Evolutionary conservation across 2,888 invertebrate genomes (phyloP), one percentile per base, ranked within the genome.

Genomic region (Tubulanus polymorphus): DNA sequence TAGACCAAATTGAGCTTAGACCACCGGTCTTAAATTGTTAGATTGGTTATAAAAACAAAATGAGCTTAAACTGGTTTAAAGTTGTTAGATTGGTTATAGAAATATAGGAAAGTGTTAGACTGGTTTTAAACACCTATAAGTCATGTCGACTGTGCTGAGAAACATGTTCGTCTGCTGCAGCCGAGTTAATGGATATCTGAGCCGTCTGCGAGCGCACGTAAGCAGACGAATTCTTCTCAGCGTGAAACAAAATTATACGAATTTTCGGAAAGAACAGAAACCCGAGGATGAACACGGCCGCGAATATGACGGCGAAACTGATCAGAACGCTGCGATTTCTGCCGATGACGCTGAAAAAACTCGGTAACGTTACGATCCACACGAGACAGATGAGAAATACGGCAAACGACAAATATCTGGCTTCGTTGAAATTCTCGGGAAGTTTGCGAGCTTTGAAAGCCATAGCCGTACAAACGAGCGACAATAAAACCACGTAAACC

Each of bases 361-460:
- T 41, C 15, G 51, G 51, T 27, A 51, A 18, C 20, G 37, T 37
- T 10, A 32, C 51, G 28, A 51, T 37, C 51, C 51, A 51, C 2
- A 51, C 51, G 1, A 51, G 26, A 25, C 32, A 25, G 27, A 51
- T 25, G 25, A 51, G 25, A 20, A 51, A 51, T 41, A 51, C 41
- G 18, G 51, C 27, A 41, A 51, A 51, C n/a, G 37, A 37, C 15
- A 37, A 37, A 37, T 32, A 35, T 5, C 37, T 32, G 12, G 51
- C 51, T 20, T 51, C 51, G 28, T 51, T 51, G 51, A 51, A 51
- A 6, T 32, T 37, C 41, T 51, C 51, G 6, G 51, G 51, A 23
- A 51, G 51, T 51, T 51, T 51, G 25, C 51, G n/a, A 10, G 51
- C 51, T 29, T 51, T 51, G 51, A 51, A 51, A 8, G 51, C 51